These are phyloP conservation scores for Drosophila equinoxialis DNA, from an alignment of 1,140 invertebrate species.

Conservation along the genomic window DNA sequence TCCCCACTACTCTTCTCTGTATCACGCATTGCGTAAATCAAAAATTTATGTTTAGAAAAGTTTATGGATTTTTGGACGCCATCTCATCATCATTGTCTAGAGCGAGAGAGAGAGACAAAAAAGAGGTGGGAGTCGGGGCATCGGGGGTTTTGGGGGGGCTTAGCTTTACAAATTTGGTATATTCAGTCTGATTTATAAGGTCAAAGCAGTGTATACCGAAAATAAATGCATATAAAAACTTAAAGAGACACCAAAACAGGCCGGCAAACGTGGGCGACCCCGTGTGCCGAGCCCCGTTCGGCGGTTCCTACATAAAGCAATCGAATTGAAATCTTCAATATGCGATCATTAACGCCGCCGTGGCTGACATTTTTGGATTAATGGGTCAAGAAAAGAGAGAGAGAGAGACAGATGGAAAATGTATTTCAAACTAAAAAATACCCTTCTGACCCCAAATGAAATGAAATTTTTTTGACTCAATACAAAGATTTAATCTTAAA, in stretches of 20 bases:
- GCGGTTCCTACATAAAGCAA: slow-evolving; percentile 14
- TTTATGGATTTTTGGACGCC: slow-evolving; percentile 60
- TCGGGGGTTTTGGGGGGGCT: background rate
- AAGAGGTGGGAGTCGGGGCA: background rate
- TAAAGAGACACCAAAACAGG: slow-evolving; percentile 39
- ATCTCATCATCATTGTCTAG: slow-evolving; percentile 31
- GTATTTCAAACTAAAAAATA: background rate
- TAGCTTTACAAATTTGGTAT: slow-evolving; percentile 52
- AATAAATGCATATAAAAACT: slow-evolving; percentile 56
- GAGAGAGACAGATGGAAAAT: background rate
- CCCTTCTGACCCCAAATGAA: background rate
- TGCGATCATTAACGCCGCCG: slow-evolving; percentile 61
- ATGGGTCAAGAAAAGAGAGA: slow-evolving; percentile 53
- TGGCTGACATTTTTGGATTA: slow-evolving; percentile 68
- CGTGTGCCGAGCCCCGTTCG: slow-evolving; percentile 12
- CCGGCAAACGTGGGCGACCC: slow-evolving; percentile 66
- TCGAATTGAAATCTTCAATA: slow-evolving; percentile 35
- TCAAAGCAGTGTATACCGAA: slow-evolving; percentile 53
- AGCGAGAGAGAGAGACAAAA: too few species aligned
- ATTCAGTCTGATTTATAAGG: slow-evolving; percentile 70
- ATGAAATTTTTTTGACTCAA: too few species aligned
- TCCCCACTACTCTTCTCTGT: slow-evolving; percentile 14
- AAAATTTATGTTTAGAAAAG: slow-evolving; percentile 65
- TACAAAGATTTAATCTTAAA: too few species aligned
- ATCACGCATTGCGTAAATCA: slow-evolving; percentile 68